These are phyloP conservation scores for Lithobates sylvaticus DNA, from an alignment of 2,797 vertebrate species.

Conservation along the genomic window DNA sequence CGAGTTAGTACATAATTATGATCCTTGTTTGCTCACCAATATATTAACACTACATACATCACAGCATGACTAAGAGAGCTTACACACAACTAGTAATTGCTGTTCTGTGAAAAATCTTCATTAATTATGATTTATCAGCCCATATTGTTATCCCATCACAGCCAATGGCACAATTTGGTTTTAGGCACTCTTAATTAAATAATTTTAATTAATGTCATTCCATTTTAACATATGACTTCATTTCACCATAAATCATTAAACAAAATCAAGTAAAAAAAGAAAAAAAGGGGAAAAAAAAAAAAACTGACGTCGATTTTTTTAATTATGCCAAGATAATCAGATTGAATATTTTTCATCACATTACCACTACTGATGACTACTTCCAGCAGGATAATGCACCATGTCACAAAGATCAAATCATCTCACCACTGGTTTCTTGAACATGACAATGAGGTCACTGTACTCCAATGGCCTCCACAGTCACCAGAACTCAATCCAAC, in stretches of 20 bases:
- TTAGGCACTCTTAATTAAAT: conserved; percentile 49
- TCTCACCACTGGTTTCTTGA: too few relatives aligned
- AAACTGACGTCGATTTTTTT: conserved; percentile 19
- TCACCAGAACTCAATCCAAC: too few relatives aligned
- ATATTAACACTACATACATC: not conserved
- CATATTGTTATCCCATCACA: conserved; percentile 36
- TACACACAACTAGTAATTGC: conserved; percentile 3
- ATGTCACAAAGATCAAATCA: too few relatives aligned
- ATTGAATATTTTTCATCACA: conserved; percentile 39
- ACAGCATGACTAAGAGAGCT: not conserved
- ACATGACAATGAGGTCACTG: too few relatives aligned
- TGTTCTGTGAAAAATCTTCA: conserved; percentile 15
- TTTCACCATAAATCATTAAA: conserved; percentile 43
- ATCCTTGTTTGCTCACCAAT: conserved; percentile 1
- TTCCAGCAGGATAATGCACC: too few relatives aligned
- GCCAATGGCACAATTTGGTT: conserved; percentile 42
- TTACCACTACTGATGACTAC: conserved; percentile 26
- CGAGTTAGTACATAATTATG: not conserved
- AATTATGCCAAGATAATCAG: conserved; percentile 51
- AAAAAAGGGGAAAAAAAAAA: not conserved
- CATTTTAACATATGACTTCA: conserved; percentile 50
- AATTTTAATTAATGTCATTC: conserved; percentile 53
- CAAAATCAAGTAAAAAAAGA: conserved; percentile 20
- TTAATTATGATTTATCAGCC: conserved; percentile 53
- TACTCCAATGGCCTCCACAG: too few relatives aligned